These are phyloP conservation scores for Nesoenas mayeri DNA, from an alignment of 2,113 vertebrate genomes.

Conservation along the genomic window DNA sequence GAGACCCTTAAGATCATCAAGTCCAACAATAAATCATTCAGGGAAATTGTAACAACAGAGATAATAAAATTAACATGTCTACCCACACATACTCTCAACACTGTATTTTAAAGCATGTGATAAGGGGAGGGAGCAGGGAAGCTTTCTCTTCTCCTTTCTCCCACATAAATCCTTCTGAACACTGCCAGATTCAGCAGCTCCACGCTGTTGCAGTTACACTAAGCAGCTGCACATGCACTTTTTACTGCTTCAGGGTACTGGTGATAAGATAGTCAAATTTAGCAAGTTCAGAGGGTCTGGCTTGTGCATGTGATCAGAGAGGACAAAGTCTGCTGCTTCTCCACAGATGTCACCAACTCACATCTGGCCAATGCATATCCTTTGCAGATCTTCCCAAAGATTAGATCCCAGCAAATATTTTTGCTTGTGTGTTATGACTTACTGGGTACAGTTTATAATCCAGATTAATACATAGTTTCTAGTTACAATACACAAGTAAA, in stretches of 20 bases:
- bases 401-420: background rate
- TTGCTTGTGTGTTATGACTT: background rate
- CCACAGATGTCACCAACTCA: background rate
- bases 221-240: background rate
- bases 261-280: background rate
- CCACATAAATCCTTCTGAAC: background rate
- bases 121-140: background rate
- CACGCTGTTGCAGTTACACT: background rate
- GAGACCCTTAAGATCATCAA: too few species aligned
- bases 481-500: background rate
- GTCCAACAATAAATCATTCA: background rate
- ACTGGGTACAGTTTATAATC: background rate
- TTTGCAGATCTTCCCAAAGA: background rate
- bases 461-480: background rate
- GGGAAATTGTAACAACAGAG: background rate
- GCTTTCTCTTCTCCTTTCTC: background rate
- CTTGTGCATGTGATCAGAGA: too few species aligned
- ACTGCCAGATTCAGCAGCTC: background rate
- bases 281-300: background rate
- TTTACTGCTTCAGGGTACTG: background rate
- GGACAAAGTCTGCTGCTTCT: too few species aligned
- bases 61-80: background rate
- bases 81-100: background rate
- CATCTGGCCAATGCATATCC: background rate
- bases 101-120: background rate